Base-by-base conservation (phyloP, 2,113 vertebrate species). In the Macquaria ambigua region DNA sequence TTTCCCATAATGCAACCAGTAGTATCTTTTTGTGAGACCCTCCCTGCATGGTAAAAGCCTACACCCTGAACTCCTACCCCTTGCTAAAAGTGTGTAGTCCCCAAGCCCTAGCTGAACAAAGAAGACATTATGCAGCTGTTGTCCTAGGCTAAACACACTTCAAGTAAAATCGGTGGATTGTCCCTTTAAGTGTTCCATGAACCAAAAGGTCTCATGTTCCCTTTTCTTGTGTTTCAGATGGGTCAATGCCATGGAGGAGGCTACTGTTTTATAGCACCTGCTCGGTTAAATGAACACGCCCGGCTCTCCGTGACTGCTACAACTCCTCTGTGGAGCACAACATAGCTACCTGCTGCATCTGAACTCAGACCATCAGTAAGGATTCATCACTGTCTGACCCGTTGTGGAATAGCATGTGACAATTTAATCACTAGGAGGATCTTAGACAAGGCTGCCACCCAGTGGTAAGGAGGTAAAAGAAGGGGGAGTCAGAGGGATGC, bases 211-310 rank as follows among this genome's bases (percentile, higher is more conserved):
- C 25, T 56, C 16, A 77, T 68, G 15, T 59, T 64, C 4, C 15
- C 4, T 25, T 9, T 28, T 34, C 20, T 46, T 89, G 25, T 96
- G 82, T 94, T 91, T n/a, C 93, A 99, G 98, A 84, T 99, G 98
- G 98, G 96, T 99, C 82, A 96, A 97, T 91, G 98, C 98, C 91
- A 98, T 99, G 93, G 97, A 98, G 93, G 96, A 98, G 81, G 98
- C 98, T 23, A 98, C 97, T 8, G 93, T 98, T 91, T 97, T 99
- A 97, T 99, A 99, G 97, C 96, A 96, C 80, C 93, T 67, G 79
- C 87, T 86, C 43, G 63, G 7, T 55, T 5, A 71, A 88, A 56
- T n/a, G 28, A 79, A 72, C n/a, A 28, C 21, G 3, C 3, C 62
- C 48, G 78, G 64, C 81, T 83, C 75, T 69, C 81, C 15, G 48